phyloP scores from a whole-genome alignment of 2,113 vertebrate genomes.

The Spermophilus dauricus region DNA sequence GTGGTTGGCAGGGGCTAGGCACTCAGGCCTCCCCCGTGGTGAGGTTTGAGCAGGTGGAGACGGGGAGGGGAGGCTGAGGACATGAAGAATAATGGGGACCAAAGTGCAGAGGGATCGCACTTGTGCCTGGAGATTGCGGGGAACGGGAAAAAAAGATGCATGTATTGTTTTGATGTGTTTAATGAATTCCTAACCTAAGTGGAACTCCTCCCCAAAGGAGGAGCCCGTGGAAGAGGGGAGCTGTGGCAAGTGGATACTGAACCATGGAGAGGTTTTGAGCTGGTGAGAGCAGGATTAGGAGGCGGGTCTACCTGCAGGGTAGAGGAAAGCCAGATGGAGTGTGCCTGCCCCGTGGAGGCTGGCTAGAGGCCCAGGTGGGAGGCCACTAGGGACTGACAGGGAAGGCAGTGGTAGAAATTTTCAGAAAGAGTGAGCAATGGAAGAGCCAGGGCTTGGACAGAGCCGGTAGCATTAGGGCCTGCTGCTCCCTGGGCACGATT shows the following conservation, averaged over 20 bases:
- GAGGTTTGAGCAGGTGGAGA: background rate
- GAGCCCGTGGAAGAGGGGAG: accelerated
- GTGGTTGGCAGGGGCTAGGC: background rate
- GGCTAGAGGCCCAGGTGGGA: background rate
- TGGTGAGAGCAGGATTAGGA: background rate
- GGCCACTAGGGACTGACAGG: background rate
- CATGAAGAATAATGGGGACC: background rate
- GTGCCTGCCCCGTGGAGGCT: background rate
- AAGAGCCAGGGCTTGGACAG: background rate
- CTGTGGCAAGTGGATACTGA: accelerated
- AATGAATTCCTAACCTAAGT: background rate
- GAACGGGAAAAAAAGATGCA: background rate
- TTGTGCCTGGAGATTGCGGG: background rate
- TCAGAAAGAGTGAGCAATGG: too few relatives aligned
- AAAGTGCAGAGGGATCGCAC: background rate
- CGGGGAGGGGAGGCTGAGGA: background rate
- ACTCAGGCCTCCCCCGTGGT: background rate
- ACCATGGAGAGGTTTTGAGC: background rate
- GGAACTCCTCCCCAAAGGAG: background rate
- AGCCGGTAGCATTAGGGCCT: background rate
- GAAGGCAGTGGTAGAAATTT: background rate
- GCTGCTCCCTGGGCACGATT: background rate
- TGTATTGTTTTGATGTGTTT: background rate
- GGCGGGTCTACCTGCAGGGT: background rate
- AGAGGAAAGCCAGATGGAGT: background rate